phyloP scores from a whole-genome alignment of 2,113 vertebrate species.

The Hirundichthys speculiger region DNA sequence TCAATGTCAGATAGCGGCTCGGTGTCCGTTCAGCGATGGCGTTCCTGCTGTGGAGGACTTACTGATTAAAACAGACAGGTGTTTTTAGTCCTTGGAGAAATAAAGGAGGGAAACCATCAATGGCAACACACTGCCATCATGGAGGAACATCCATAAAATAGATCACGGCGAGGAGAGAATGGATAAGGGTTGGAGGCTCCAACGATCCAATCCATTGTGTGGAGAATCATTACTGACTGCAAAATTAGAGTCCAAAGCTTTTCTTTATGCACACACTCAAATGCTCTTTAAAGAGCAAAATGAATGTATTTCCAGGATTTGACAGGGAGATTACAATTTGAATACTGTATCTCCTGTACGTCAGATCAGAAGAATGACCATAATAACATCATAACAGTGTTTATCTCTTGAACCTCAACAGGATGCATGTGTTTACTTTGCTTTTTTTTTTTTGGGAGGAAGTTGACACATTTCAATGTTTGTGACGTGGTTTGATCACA shows the following conservation, averaged over 20 bases:
- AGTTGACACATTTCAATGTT: too few species aligned
- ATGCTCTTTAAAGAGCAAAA: constrained; percentile 12
- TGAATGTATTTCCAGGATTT: constrained; percentile 14
- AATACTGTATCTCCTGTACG: neutral
- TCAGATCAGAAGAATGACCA: neutral
- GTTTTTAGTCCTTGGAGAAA: constrained; percentile 80
- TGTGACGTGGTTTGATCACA: too few species aligned
- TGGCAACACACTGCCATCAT: constrained; percentile 77
- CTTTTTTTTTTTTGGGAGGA: too few species aligned
- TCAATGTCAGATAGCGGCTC: constrained; percentile 74
- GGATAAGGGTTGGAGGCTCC: constrained; percentile 71
- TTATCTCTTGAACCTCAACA: too few species aligned
- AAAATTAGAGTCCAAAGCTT: constrained; percentile 54
- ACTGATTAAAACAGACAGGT: constrained; percentile 81
- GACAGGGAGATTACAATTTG: neutral
- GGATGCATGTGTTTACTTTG: too few species aligned
- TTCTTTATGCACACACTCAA: constrained; percentile 24
- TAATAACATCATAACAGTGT: too few species aligned
- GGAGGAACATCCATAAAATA: constrained; percentile 82
- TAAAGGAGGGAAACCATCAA: constrained; percentile 75
- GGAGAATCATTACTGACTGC: constrained; percentile 61
- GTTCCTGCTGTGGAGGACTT: constrained; percentile 74
- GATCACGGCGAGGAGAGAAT: constrained; percentile 76
- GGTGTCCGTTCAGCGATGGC: constrained; percentile 64
- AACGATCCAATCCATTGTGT: constrained; percentile 66